phyloP scores from a whole-genome alignment of 2,888 invertebrate species.

The Epinotia demarniana region DNA sequence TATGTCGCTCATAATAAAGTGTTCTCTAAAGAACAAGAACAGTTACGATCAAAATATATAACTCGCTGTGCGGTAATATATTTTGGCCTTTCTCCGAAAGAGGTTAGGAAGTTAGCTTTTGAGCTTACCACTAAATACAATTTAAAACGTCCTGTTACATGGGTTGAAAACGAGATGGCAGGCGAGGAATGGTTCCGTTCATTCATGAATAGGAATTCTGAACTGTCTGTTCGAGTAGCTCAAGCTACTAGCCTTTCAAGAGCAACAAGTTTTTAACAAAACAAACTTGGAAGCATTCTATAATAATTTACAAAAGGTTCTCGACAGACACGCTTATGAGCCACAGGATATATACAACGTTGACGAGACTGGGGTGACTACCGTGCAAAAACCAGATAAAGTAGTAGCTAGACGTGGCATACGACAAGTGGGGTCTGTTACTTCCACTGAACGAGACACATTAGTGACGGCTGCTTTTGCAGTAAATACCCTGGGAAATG shows the following conservation, averaged over 20 bases:
- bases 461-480: background rate
- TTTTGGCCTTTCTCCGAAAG: slow-evolving; percentile 32
- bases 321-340: slow-evolving; percentile 49
- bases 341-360: slow-evolving; percentile 51
- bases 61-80: slow-evolving; percentile 14
- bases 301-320: slow-evolving; percentile 49
- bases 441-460: slow-evolving; percentile 35
- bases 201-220: background rate
- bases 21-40: too few relatives aligned
- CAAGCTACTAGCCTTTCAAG: slow-evolving; percentile 50
- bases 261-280: slow-evolving; percentile 22
- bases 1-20: too few relatives aligned
- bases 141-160: slow-evolving; percentile 33
- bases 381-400: slow-evolving; percentile 54
- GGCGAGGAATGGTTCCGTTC: slow-evolving; percentile 30
- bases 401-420: slow-evolving; percentile 56
- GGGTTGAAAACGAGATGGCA: slow-evolving; percentile 42
- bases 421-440: slow-evolving; percentile 58
- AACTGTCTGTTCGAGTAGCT: background rate
- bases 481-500: slow-evolving; percentile 53
- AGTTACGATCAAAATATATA: too few relatives aligned
- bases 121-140: slow-evolving; percentile 43
- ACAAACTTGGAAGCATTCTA: slow-evolving; percentile 52
- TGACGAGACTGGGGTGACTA: slow-evolving; percentile 50
- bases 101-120: slow-evolving; percentile 41